Base-by-base conservation (phyloP, 2,797 vertebrate species). In the Cyclura pinguis region DNA sequence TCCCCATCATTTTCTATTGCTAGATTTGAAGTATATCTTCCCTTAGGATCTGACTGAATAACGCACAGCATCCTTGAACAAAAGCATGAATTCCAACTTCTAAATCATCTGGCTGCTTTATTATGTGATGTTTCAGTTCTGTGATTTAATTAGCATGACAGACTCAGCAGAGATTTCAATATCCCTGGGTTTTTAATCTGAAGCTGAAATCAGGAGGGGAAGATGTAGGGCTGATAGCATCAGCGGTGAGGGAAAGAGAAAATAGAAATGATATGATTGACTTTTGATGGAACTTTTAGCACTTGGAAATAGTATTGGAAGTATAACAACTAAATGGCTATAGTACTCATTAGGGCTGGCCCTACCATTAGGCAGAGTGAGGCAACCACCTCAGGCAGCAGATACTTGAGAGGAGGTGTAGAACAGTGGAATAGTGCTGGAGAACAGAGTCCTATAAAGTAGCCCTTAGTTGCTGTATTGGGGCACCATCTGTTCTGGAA, bases 41-140 rank as follows among this genome's bases (percentile, higher is more conserved):
- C 29, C 42, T 89, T 69, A 72, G 32, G 69, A 93, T 82, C 59
- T 92, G 88, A 52, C 47, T 55, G 20, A 74, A 89, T 77, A 81
- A 5, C 64, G 4, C 55, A 52, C 42, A 47, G 94, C 93, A 20
- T 94, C 93, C 91, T 93, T 94, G 91, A 92, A 89, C 42, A 90
- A 80, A 94, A 86, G 52, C 69, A 57, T 9, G 83, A 3, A 47
- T 13, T 27, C n/a, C 52, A 14, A 1, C 64, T 92, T 52, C 32
- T 74, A 91, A 88, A 84, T 13, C 64, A 85, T 13, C 52, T 73
- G 77, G 14, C 50, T 93, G 80, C 47, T 90, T 89, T 88, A 80
- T 93, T 93, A 90, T 94, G 88, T 27, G 62, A 73, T 76, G 55
- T n/a, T 86, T 92, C 80, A 22, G 0, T 85, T 59, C 1, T 38